Conservation (phyloP, 2,797 vertebrate genomes). For the Aythya fuligula region DNA sequence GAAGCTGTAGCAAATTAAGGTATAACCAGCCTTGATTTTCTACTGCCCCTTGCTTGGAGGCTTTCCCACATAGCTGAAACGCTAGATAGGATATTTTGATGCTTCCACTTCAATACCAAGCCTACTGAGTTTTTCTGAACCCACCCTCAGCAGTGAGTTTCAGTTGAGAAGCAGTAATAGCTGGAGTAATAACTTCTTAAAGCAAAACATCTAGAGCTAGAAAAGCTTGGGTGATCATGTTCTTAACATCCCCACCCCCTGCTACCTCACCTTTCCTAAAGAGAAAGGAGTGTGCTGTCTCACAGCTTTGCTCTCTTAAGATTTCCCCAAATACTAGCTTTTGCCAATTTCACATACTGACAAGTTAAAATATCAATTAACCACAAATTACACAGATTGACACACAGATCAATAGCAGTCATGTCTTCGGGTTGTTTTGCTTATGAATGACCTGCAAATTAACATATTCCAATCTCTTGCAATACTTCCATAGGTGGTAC, state of each 20-base stretch:
- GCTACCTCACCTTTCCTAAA: not conserved
- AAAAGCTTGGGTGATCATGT: not conserved
- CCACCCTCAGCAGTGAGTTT: not conserved
- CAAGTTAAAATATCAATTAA: not conserved
- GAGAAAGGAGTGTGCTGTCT: not conserved
- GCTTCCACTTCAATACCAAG: not conserved
- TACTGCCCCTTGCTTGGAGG: not conserved
- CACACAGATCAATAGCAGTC: not conserved
- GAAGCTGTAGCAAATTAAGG: not conserved
- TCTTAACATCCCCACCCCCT: not conserved
- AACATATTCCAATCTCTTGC: not conserved
- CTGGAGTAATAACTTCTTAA: not conserved
- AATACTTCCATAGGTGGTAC: not conserved
- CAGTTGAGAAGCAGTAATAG: not conserved
- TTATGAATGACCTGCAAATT: slow-evolving; percentile 1
- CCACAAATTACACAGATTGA: not conserved
- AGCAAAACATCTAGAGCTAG: not conserved
- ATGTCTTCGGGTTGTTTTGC: not conserved
- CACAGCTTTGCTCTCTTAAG: not conserved
- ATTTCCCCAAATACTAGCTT: not conserved
- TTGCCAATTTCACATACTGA: not conserved
- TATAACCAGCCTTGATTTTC: not conserved
- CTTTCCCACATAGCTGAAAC: not conserved
- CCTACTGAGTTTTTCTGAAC: not conserved
- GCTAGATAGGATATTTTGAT: not conserved